These are phyloP conservation scores for Sebastes steindachneri DNA, from an alignment of 2,797 vertebrate genomes.

Conservation along the genomic window DNA sequence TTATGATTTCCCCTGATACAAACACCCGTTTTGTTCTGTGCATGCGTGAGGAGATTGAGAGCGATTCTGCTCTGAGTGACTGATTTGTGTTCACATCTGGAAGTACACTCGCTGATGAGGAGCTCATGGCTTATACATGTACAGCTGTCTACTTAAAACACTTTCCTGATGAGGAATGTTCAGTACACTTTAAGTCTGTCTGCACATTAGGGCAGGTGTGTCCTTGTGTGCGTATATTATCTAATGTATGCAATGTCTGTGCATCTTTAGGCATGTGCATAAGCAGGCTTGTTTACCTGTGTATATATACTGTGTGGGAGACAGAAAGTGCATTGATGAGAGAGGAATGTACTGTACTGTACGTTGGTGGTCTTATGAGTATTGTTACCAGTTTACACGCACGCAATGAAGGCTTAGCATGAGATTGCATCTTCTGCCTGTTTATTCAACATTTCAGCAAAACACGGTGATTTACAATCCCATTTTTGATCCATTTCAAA, in stretches of 20 bases:
- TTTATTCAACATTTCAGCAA: slow-evolving; percentile 44
- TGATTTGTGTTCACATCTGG: slow-evolving; percentile 75
- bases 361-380: slow-evolving; percentile 23
- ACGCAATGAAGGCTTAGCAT: background rate
- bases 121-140: slow-evolving; percentile 39
- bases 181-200: slow-evolving; percentile 1
- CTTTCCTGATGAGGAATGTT: slow-evolving; percentile 16
- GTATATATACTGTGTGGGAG: slow-evolving; percentile 4
- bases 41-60: slow-evolving; percentile 12
- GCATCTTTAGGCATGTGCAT: slow-evolving; percentile 1
- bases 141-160: slow-evolving; percentile 59
- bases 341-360: slow-evolving; percentile 5
- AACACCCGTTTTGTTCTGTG: slow-evolving; percentile 51
- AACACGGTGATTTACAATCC: slow-evolving; percentile 28
- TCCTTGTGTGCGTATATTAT: slow-evolving; percentile 9
- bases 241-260: slow-evolving; percentile 9
- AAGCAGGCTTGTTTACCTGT: slow-evolving; percentile 27
- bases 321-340: slow-evolving; percentile 13
- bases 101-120: slow-evolving; percentile 45
- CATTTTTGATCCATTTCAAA: slow-evolving; percentile 38
- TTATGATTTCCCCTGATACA: slow-evolving; percentile 70
- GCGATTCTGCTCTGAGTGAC: slow-evolving; percentile 23
- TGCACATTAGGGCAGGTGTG: slow-evolving; percentile 21
- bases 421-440: slow-evolving; percentile 1
- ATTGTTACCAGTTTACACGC: slow-evolving; percentile 18